Percentiles rank a stretch among this genome's conserved stretches.
phyloP scores from a whole-genome alignment of 2,113 vertebrate species.

The Burhinus bistriatus region DNA sequence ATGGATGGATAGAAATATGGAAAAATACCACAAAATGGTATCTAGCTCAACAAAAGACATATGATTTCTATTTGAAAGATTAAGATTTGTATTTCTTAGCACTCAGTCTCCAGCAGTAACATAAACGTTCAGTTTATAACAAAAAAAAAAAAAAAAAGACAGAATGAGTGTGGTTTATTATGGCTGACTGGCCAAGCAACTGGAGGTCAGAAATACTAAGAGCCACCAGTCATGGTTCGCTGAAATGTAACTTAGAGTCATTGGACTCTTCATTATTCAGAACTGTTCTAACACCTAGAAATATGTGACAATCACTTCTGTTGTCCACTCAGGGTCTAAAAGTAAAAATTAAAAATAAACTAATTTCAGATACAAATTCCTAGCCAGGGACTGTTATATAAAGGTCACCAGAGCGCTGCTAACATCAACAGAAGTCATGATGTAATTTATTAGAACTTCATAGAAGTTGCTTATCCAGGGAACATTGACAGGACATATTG shows the following conservation, averaged over 20 bases:
- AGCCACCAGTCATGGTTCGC: not conserved
- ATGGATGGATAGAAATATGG: not conserved
- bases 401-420: not conserved
- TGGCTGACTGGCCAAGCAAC: not conserved
- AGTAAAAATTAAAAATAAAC: not conserved
- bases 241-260: not conserved
- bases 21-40: not conserved
- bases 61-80: not conserved
- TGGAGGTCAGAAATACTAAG: not conserved
- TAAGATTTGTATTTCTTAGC: not conserved
- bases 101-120: not conserved
- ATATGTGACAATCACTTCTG: not conserved
- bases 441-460: not conserved
- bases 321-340: not conserved
- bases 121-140: not conserved
- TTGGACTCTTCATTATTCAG: not conserved
- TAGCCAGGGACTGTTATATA: not conserved
- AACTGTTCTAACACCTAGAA: not conserved
- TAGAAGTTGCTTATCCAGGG: not conserved
- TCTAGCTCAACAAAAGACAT: not conserved
- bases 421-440: not conserved
- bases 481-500: not conserved
- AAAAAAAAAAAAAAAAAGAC: no score
- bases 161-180: accelerated
- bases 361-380: not conserved